Evolutionary conservation across 2,113 vertebrate species (phyloP).

Genomic region (Chlorodrepanis virens): DNA sequence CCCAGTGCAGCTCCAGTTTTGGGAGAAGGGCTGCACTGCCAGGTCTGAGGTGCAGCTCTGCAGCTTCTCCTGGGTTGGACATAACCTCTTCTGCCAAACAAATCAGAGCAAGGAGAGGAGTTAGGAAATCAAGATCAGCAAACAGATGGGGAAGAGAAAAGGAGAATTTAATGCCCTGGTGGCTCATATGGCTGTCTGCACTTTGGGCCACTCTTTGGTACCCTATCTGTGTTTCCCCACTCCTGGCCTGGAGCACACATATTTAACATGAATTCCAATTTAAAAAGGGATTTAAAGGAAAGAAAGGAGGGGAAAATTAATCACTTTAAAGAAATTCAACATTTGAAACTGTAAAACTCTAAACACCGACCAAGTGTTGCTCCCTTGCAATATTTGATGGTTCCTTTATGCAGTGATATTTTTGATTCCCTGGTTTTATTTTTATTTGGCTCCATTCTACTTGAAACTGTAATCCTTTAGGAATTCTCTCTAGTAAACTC

Average conservation of each 20-base stretch:
- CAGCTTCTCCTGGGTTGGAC: not conserved
- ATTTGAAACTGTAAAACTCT: not conserved
- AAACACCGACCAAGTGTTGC: not conserved
- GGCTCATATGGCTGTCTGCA: not conserved
- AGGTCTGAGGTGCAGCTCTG: not conserved
- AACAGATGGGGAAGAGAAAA: not conserved
- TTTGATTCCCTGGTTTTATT: not conserved
- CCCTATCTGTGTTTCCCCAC: not conserved
- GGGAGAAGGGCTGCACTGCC: fast-evolving
- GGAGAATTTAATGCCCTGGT: not conserved
- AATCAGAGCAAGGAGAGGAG: not conserved
- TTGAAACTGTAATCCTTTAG: constrained; percentile 7
- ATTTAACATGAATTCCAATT: not conserved
- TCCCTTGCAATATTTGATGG: not conserved
- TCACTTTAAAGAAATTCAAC: not conserved
- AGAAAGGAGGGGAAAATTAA: not conserved
- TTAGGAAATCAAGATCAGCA: not conserved
- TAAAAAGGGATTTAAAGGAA: not conserved
- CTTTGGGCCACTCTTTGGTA: not conserved
- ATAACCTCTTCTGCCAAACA: not conserved
- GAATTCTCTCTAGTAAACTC: constrained; percentile 35
- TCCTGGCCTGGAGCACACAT: fast-evolving
- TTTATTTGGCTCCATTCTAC: not conserved
- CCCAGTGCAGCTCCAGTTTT: not conserved
- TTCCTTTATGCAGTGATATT: not conserved